Evolutionary conservation across 2,797 vertebrate genomes (phyloP), one percentile per base, ranked within the genome.

Genomic region (Numenius phaeopus): DNA sequence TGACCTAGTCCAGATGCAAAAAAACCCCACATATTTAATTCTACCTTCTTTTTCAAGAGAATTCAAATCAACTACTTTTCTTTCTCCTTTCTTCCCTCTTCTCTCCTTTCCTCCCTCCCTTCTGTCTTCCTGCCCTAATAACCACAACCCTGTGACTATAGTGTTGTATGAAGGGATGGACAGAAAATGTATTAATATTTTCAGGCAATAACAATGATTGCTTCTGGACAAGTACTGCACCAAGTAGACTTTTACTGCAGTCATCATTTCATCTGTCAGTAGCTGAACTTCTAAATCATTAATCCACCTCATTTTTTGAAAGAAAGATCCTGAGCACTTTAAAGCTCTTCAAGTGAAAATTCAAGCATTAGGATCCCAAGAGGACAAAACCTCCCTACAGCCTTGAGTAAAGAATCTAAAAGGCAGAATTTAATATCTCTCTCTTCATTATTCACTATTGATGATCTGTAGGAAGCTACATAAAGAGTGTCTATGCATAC

Each of bases 361-460:
- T 87, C 81, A 86, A 83, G 62, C 26, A 7, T 83, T 64, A 90
- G 44, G 57, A 77, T 87, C 94, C 67, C 90, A 81, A 85, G 92
- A 85, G 92, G 55, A 89, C 57, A 57, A 91, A 96, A 78, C 14
- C 29, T 85, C 55, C 29, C 71, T 78, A 26, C 52, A 91, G 67
- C 83, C 71, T 64, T 85, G 78, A 94, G 81, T 95, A 94, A 94
- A 94, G 84, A 87, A 91, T 21, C 61, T 91, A 78, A 92, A 89
- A 94, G 87, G 61, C 87, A 95, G 87, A 91, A 92, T 85, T 97
- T 95, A 94, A 94, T 87, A 62, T 85, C 57, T 83, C 32, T 83
- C 49, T 91, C 75, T 87, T 94, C 87, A 83, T 96, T 94, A 94
- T 89, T 94, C 89, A 77, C 83, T 87, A 49, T 37, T 91, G 94